These are phyloP conservation scores for Leptinotarsa haldemani DNA, from an alignment of 2,888 invertebrate genomes.

Conservation along the genomic window DNA sequence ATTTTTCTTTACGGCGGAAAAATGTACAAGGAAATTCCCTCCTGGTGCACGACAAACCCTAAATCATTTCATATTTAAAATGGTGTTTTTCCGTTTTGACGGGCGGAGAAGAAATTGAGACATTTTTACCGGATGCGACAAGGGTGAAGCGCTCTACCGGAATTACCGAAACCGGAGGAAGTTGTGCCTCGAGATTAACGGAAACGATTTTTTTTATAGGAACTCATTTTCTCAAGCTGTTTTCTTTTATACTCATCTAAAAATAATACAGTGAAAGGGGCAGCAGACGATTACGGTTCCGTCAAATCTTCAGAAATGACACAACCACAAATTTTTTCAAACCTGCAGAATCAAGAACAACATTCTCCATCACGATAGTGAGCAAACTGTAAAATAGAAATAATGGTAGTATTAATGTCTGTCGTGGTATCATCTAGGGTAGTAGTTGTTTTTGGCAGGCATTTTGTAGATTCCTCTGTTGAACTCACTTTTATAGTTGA, in stretches of 20 bases:
- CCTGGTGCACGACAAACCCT: slow-evolving; percentile 25
- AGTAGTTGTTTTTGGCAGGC: too few relatives aligned
- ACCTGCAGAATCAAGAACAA: too few relatives aligned
- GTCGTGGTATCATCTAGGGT: too few relatives aligned
- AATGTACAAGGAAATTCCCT: slow-evolving; percentile 37
- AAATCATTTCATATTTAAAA: slow-evolving; percentile 30
- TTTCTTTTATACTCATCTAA: not conserved
- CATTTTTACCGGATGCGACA: not conserved
- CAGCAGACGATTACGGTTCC: not conserved
- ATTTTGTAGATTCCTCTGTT: too few relatives aligned
- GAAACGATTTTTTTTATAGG: not conserved
- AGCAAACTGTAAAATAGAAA: too few relatives aligned
- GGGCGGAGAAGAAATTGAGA: slow-evolving; percentile 7
- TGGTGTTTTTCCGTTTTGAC: slow-evolving; percentile 5
- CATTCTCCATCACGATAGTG: too few relatives aligned
- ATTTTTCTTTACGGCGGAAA: slow-evolving; percentile 39
- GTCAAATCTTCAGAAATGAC: not conserved
- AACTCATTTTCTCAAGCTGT: not conserved
- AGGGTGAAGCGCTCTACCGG: not conserved
- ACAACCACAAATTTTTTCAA: not conserved
- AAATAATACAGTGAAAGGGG: not conserved
- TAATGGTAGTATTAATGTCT: too few relatives aligned
- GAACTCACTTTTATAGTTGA: too few relatives aligned
- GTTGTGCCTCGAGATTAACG: not conserved
- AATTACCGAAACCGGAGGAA: slow-evolving; percentile 9